These are phyloP conservation scores for Stomatorhinus ivindoensis DNA, from an alignment of 2,113 vertebrate genomes.

Conservation along the genomic window DNA sequence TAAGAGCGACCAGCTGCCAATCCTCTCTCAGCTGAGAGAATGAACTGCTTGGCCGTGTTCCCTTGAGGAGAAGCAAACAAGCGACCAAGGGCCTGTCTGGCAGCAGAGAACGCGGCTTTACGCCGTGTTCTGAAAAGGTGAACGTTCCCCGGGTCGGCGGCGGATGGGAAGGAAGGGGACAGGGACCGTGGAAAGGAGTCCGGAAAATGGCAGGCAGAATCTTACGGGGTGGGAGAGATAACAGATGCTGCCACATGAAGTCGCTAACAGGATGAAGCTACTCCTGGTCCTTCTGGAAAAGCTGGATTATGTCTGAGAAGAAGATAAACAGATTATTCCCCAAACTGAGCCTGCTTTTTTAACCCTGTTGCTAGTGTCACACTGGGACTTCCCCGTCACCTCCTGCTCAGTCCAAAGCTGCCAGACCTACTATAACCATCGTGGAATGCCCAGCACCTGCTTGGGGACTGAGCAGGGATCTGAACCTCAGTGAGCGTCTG, in stretches of 20 bases:
- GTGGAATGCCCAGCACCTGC: constrained; percentile 8
- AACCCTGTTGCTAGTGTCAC: constrained; percentile 63
- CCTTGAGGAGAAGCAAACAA: constrained; percentile 21
- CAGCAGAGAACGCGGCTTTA: neutral
- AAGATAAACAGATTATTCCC: constrained; percentile 88
- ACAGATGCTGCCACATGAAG: constrained; percentile 75
- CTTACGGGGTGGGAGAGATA: constrained; percentile 36
- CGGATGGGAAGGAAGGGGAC: neutral
- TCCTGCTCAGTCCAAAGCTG: neutral
- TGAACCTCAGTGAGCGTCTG: neutral
- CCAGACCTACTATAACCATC: neutral
- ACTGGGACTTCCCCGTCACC: constrained; percentile 28
- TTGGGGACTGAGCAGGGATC: neutral
- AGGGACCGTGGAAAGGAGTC: neutral
- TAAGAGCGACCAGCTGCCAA: constrained; percentile 2
- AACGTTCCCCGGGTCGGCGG: neutral
- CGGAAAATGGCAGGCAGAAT: constrained; percentile 14
- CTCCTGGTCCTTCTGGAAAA: constrained; percentile 65
- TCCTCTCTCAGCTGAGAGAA: neutral
- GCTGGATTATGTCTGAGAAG: constrained; percentile 83
- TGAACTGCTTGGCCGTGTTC: constrained; percentile 15
- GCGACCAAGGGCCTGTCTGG: neutral
- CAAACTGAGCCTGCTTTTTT: constrained; percentile 65
- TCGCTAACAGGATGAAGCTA: constrained; percentile 80
- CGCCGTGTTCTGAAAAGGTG: neutral